phyloP scores from a whole-genome alignment of 1,140 invertebrate species.

The Lasioglossum baleicum region DNA sequence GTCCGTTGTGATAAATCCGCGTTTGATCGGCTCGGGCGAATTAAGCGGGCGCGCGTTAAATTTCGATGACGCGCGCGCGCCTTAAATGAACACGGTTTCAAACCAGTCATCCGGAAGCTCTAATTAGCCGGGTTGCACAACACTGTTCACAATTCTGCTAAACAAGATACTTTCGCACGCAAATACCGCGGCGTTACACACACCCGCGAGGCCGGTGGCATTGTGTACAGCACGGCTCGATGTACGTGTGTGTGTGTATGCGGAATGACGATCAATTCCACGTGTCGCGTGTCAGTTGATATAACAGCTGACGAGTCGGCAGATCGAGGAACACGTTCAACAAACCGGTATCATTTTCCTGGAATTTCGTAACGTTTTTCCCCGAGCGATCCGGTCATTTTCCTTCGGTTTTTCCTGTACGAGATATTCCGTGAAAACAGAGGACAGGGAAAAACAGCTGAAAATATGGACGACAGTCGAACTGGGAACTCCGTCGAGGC shows the following conservation, averaged over 20 bases:
- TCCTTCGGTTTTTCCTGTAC: too few species aligned
- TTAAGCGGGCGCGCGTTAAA: neutral
- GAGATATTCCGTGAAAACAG: too few species aligned
- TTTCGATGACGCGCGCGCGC: neutral
- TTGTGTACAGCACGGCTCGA: too few species aligned
- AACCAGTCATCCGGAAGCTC: constrained; percentile 8
- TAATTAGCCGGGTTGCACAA: constrained; percentile 33
- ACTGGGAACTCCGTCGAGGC: neutral
- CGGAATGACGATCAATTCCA: constrained; percentile 35
- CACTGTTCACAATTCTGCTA: constrained; percentile 21
- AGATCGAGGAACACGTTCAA: neutral
- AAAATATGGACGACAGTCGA: neutral
- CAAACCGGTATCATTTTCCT: constrained; percentile 10
- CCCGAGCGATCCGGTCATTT: too few species aligned
- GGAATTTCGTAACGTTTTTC: neutral
- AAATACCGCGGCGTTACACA: constrained; percentile 8
- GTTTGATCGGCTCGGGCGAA: neutral
- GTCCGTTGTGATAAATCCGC: neutral
- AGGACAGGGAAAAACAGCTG: neutral
- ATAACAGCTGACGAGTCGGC: constrained; percentile 23
- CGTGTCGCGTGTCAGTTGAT: constrained; percentile 27
- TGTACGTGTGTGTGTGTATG: neutral
- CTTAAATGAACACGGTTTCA: constrained; percentile 16
- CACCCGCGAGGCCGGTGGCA: neutral
- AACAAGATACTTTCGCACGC: constrained; percentile 42